These are phyloP conservation scores for Drosophila ochracea DNA, from an alignment of 2,888 invertebrate genomes.

Conservation along the genomic window DNA sequence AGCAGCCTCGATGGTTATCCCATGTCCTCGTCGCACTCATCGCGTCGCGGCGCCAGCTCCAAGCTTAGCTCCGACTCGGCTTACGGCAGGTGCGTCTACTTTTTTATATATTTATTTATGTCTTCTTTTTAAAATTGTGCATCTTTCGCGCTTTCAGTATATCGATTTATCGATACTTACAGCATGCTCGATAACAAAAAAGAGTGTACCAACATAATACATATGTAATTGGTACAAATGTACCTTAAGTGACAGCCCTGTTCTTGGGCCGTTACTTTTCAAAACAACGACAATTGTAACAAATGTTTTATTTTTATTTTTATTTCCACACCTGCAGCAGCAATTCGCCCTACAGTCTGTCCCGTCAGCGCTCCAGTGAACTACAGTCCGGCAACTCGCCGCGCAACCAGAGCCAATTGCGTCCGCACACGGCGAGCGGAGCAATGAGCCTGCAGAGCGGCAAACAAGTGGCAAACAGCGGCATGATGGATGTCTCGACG, in stretches of 20 bases:
- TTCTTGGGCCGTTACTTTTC: neutral
- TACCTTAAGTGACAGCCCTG: neutral
- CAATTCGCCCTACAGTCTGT: slow-evolving; percentile 86
- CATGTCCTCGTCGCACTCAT: slow-evolving; percentile 75
- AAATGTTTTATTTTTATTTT: neutral
- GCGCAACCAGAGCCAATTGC: slow-evolving; percentile 43
- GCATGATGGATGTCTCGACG: slow-evolving; percentile 62
- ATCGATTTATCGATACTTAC: neutral
- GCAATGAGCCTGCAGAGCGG: slow-evolving; percentile 35
- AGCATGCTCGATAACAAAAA: neutral
- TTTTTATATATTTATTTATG: neutral
- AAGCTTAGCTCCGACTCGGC: slow-evolving; percentile 89
- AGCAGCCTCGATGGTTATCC: slow-evolving; percentile 84
- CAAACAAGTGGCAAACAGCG: slow-evolving; percentile 31
- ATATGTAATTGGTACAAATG: neutral
- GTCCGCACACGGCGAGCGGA: slow-evolving; percentile 64
- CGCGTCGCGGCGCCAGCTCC: slow-evolving; percentile 79
- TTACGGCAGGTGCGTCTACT: slow-evolving; percentile 92
- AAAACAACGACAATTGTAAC: neutral
- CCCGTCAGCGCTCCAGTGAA: slow-evolving; percentile 87
- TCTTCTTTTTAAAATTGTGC: neutral
- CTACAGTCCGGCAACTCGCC: slow-evolving; percentile 33
- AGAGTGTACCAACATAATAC: neutral
- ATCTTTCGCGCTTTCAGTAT: neutral
- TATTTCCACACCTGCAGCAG: slow-evolving; percentile 38